A percentile compares a stretch with the other conserved stretches of the same genome.
These are phyloP conservation scores for Brachyhypopomus occidentalis DNA, from an alignment of 2,113 vertebrate species.

Conservation along the genomic window DNA sequence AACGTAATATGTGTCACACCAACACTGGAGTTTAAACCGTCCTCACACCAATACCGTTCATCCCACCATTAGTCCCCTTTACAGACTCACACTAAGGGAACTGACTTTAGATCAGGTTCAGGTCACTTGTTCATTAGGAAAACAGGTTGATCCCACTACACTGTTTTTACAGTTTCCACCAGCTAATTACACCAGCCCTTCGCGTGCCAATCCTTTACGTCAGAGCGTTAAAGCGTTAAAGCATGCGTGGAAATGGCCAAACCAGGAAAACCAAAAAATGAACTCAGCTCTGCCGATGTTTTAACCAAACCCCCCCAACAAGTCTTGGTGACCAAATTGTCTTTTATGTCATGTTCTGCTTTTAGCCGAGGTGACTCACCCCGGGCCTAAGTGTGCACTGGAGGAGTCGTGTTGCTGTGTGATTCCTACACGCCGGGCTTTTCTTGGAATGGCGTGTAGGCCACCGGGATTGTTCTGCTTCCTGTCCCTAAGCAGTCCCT, in stretches of 20 bases:
- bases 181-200: background rate
- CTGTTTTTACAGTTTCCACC: no score
- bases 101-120: no score
- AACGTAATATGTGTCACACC: background rate
- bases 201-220: background rate
- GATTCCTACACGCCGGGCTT: constrained; percentile 66
- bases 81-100: no score
- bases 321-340: constrained; percentile 35
- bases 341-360: constrained; percentile 47
- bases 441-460: constrained; percentile 76
- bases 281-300: background rate
- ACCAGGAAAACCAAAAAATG: background rate
- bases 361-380: constrained; percentile 49
- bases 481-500: constrained; percentile 73
- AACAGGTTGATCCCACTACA: background rate
- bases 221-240: background rate
- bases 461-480: constrained; percentile 76
- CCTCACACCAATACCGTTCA: no score
- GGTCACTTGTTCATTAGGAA: no score
- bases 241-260: background rate
- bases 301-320: background rate
- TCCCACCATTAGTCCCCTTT: no score
- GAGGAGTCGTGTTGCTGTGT: constrained; percentile 62
- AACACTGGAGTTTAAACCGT: no score
- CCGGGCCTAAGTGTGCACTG: constrained; percentile 15